Conservation (phyloP, 2,113 vertebrate species). For the Brachyistius frenatus region DNA sequence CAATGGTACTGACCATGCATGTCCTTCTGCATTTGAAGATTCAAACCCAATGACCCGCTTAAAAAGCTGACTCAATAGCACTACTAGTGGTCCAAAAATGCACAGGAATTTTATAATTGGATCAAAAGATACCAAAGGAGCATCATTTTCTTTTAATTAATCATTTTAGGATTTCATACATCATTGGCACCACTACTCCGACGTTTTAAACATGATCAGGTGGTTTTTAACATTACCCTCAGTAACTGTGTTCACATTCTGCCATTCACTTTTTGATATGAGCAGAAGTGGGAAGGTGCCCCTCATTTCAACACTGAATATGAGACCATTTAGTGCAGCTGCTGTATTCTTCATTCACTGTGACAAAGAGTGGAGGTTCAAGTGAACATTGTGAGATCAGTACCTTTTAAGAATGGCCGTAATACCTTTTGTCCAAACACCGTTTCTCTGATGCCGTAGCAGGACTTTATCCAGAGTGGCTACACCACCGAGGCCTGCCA, state of each 20-base stretch:
- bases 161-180: too few relatives aligned
- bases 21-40: neutral
- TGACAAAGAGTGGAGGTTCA: neutral
- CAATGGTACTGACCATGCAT: neutral
- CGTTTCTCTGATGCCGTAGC: neutral
- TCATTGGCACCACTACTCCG: too few relatives aligned
- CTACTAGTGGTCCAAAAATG: too few relatives aligned
- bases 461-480: conserved; percentile 90
- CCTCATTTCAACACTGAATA: neutral
- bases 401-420: neutral
- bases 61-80: neutral
- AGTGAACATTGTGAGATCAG: neutral
- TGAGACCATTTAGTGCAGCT: neutral
- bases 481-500: conserved; percentile 86
- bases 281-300: too few relatives aligned
- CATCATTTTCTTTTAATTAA: too few relatives aligned
- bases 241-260: too few relatives aligned
- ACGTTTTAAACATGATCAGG: too few relatives aligned
- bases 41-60: neutral
- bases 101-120: too few relatives aligned
- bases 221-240: too few relatives aligned
- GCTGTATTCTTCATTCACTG: neutral
- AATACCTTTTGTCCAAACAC: neutral
- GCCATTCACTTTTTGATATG: too few relatives aligned
- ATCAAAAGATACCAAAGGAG: too few relatives aligned